Conservation (phyloP, 2,113 vertebrate genomes). For the Pluvianellus socialis region DNA sequence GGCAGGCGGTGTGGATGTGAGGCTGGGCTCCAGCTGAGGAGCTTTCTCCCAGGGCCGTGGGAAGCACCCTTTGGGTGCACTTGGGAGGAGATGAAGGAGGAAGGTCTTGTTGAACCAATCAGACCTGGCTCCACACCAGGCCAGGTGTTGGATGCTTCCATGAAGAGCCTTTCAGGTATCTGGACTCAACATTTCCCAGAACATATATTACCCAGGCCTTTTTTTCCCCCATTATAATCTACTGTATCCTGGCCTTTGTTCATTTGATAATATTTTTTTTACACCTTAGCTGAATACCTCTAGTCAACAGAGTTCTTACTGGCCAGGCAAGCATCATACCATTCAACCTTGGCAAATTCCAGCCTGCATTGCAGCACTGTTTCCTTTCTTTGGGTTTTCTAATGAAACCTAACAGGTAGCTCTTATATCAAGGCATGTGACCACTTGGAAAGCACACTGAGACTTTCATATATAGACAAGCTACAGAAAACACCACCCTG, state of each 20-base stretch:
- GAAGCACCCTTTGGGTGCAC: background rate
- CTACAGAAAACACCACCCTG: background rate
- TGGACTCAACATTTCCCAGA: background rate
- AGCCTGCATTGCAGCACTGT: background rate
- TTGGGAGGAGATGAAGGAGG: background rate
- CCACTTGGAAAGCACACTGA: background rate
- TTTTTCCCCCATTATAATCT: background rate
- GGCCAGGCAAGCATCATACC: background rate
- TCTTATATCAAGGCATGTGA: background rate
- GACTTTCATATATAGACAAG: background rate
- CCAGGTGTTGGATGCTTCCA: background rate
- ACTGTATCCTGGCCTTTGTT: background rate
- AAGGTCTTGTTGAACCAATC: background rate
- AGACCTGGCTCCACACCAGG: background rate
- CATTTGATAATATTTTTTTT: background rate
- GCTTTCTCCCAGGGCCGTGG: background rate
- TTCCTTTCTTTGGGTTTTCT: background rate
- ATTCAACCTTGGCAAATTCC: background rate
- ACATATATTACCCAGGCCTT: background rate
- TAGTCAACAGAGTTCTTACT: background rate
- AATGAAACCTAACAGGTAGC: background rate
- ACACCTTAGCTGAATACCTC: background rate
- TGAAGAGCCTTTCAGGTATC: background rate
- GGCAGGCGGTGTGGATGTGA: fast-evolving
- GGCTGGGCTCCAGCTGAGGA: background rate